These are phyloP conservation scores for Leptinotarsa juncta DNA, from an alignment of 2,888 invertebrate species.

Conservation along the genomic window DNA sequence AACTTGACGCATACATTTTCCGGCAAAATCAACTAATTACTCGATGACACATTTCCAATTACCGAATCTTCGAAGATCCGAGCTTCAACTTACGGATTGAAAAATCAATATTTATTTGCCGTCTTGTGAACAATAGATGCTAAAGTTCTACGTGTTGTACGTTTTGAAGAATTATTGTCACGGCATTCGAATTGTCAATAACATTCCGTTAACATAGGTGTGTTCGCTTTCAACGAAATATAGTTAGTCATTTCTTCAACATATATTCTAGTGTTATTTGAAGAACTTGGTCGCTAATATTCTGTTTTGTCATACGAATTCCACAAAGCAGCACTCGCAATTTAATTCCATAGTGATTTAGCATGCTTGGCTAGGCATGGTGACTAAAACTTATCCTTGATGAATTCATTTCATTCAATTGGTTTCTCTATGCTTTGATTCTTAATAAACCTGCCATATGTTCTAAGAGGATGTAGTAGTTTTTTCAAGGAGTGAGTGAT, in stretches of 20 bases:
- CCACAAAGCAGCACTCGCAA: conserved; percentile 12
- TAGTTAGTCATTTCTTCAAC: not conserved
- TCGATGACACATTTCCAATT: not conserved
- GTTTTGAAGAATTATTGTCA: conserved; percentile 17
- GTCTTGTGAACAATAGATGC: not conserved
- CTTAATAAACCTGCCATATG: too few species aligned
- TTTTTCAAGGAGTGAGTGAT: too few species aligned
- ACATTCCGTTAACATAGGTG: conserved; percentile 27
- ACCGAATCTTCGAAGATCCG: not conserved
- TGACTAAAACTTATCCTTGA: conserved; percentile 26
- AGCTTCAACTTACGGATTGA: not conserved
- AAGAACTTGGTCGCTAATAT: not conserved
- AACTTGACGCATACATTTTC: not conserved
- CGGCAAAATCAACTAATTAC: not conserved
- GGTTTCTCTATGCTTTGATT: not conserved
- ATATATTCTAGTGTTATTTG: not conserved
- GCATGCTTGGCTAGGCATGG: conserved; percentile 19
- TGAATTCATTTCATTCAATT: conserved; percentile 3
- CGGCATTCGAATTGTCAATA: conserved; percentile 22
- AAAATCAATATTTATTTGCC: not conserved
- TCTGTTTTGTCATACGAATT: conserved; percentile 2
- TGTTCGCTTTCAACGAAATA: conserved; percentile 19
- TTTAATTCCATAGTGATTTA: conserved; percentile 18
- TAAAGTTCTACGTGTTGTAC: not conserved
- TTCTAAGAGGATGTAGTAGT: too few species aligned